phyloP scores from a whole-genome alignment of 2,113 vertebrate genomes.

The Labeo catla region DNA sequence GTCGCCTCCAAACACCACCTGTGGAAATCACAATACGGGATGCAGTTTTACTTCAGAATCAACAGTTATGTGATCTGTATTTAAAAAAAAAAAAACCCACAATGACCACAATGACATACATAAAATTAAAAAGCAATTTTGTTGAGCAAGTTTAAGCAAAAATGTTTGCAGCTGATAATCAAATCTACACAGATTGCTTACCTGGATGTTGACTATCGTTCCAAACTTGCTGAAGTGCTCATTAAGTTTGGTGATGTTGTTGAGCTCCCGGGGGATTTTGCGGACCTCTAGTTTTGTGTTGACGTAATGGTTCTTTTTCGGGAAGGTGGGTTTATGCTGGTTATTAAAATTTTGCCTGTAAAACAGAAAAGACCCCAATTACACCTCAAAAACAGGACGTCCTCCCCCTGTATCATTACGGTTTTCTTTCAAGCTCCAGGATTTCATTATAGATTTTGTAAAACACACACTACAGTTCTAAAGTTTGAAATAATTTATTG shows the following conservation, averaged over 20 bases:
- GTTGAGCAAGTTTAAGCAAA: not conserved
- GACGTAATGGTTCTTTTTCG: constrained; percentile 89
- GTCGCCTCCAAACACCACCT: constrained; percentile 96
- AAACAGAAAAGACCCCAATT: constrained; percentile 17
- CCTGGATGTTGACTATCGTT: constrained; percentile 98
- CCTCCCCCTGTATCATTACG: not conserved
- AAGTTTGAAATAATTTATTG: no score
- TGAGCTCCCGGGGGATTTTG: constrained; percentile 92
- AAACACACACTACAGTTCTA: no score
- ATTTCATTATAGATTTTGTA: no score
- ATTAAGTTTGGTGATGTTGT: constrained; percentile 96
- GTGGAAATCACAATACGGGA: constrained; percentile 20
- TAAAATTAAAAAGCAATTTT: not conserved
- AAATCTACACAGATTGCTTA: constrained; percentile 52
- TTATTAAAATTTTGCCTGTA: constrained; percentile 87
- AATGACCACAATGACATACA: not conserved
- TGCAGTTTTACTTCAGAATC: not conserved
- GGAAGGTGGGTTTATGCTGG: constrained; percentile 87
- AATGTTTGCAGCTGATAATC: not conserved
- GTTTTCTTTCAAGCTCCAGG: not conserved
- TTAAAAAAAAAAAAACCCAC: no score
- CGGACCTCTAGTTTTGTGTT: constrained; percentile 96
- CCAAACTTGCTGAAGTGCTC: constrained; percentile 99
- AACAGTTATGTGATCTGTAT: not conserved
- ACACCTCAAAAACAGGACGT: not conserved